These are phyloP conservation scores for Percina caprodes DNA, from an alignment of 2,113 vertebrate species.

Conservation along the genomic window DNA sequence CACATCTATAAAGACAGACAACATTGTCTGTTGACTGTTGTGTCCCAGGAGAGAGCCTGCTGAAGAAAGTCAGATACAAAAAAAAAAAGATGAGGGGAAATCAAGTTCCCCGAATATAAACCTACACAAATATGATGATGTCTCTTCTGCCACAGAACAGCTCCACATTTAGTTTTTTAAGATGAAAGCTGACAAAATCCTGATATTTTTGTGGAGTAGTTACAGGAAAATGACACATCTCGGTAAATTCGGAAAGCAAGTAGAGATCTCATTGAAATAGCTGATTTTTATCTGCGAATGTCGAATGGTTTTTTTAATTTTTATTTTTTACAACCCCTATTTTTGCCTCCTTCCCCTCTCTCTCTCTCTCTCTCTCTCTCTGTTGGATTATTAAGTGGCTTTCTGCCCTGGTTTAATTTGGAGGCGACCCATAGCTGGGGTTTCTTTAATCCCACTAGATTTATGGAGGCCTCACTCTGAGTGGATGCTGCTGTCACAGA, in stretches of 20 bases:
- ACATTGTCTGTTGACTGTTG: conserved; percentile 9
- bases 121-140: conserved; percentile 9
- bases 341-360: background rate
- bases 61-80: background rate
- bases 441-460: conserved; percentile 71
- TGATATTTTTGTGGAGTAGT: conserved; percentile 14
- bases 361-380: background rate
- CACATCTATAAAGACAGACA: conserved; percentile 36
- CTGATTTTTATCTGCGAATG: conserved; percentile 41
- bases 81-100: conserved; percentile 18
- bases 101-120: conserved; percentile 36
- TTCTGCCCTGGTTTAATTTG: conserved; percentile 68
- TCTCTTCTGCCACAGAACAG: conserved; percentile 27
- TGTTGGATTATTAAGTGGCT: conserved; percentile 66
- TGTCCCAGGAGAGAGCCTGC: conserved; percentile 28
- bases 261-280: conserved; percentile 40
- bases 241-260: conserved; percentile 55
- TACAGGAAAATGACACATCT: conserved; percentile 38
- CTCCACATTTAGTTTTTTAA: conserved; percentile 17
- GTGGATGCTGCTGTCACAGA: conserved; percentile 22
- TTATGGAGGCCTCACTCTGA: conserved; percentile 40
- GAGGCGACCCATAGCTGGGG: conserved; percentile 46
- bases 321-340: background rate
- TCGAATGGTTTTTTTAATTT: no score
- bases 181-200: conserved; percentile 41